phyloP scores from a whole-genome alignment of 2,113 vertebrate species.

The Orycteropus afer region DNA sequence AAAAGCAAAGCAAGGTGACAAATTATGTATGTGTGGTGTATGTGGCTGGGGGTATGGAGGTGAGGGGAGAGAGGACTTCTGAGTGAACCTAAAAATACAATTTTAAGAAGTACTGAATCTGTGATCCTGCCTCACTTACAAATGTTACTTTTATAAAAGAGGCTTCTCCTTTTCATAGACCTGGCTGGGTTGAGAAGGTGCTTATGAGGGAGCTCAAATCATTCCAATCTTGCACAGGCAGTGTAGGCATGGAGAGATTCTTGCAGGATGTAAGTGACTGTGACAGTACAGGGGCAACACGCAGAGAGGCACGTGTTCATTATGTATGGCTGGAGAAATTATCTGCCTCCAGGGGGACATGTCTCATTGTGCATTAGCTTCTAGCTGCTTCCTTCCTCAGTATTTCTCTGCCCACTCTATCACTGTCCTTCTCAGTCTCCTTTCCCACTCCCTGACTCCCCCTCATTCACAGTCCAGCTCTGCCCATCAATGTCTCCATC shows the following conservation, averaged over 20 bases:
- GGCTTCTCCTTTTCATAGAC: not conserved
- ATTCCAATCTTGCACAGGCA: not conserved
- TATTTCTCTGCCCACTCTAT: slow-evolving; percentile 22
- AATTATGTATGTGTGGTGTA: not conserved
- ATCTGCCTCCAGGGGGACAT: slow-evolving; percentile 68
- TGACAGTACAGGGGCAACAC: slow-evolving; percentile 58
- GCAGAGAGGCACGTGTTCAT: slow-evolving; percentile 43
- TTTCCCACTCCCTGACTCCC: not conserved
- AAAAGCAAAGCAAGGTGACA: not conserved
- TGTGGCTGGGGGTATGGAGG: not conserved
- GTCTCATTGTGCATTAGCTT: slow-evolving; percentile 73
- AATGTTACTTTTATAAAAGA: not conserved
- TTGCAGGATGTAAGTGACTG: slow-evolving; percentile 19
- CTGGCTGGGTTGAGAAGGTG: not conserved
- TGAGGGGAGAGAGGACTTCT: not conserved
- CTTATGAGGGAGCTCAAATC: not conserved
- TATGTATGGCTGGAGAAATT: slow-evolving; percentile 52
- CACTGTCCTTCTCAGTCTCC: slow-evolving; percentile 47
- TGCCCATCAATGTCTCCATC: slow-evolving; percentile 28
- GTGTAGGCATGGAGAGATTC: slow-evolving; percentile 2
- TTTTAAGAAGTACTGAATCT: not conserved
- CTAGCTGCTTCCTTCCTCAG: slow-evolving; percentile 49
- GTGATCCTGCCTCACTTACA: not conserved
- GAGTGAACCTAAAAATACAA: not conserved
- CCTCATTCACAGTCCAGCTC: not conserved